Evolutionary conservation across 2,797 vertebrate genomes (phyloP).

Genomic region (Tapirus indicus): DNA sequence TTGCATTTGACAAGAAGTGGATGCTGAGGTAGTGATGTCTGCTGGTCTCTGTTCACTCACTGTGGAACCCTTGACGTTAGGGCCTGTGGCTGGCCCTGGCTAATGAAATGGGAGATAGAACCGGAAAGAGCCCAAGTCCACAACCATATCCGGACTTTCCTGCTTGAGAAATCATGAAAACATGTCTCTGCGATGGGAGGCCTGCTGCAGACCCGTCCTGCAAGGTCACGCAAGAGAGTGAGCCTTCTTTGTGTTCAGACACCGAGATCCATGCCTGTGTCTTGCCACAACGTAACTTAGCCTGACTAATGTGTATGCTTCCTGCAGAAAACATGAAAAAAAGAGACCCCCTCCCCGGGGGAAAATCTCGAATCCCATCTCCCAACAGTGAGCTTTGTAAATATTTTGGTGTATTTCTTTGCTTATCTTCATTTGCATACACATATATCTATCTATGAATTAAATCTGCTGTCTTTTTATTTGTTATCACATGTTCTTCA

Average conservation of each 20-base stretch:
- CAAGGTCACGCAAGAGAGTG: accelerated
- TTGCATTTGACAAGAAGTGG: neutral
- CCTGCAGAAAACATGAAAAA: neutral
- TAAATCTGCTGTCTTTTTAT: neutral
- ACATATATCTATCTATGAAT: neutral
- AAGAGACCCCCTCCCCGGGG: accelerated
- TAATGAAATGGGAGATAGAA: neutral
- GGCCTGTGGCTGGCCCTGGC: accelerated
- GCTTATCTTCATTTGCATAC: neutral
- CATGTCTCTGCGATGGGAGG: neutral
- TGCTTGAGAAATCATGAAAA: neutral
- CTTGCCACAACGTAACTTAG: neutral
- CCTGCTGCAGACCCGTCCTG: neutral
- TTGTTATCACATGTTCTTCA: neutral
- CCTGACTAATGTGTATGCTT: neutral
- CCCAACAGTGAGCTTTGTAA: neutral
- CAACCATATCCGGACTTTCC: accelerated
- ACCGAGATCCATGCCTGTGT: neutral
- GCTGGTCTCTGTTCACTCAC: too few species aligned
- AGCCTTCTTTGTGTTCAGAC: neutral
- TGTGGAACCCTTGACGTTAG: accelerated
- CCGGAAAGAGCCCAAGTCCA: neutral
- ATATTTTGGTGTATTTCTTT: neutral
- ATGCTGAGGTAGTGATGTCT: neutral
- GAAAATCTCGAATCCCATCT: neutral